phyloP scores from a whole-genome alignment of 2,113 vertebrate genomes.

The Ictalurus punctatus region DNA sequence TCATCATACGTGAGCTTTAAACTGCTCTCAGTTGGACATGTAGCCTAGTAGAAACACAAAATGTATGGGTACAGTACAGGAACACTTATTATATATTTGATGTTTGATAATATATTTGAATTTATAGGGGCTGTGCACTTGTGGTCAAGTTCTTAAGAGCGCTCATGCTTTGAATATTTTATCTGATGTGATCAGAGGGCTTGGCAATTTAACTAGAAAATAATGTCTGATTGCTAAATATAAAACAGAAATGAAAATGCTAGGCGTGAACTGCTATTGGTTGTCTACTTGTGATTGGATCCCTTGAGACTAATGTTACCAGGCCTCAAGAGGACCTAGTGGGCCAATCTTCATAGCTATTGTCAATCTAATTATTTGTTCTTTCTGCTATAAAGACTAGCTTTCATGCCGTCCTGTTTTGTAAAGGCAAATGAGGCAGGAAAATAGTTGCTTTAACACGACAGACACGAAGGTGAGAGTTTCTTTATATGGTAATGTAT shows the following conservation, averaged over 20 bases:
- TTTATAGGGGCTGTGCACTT: neutral
- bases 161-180: neutral
- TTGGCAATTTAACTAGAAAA: neutral
- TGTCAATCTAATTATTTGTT: neutral
- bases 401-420: neutral
- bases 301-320: neutral
- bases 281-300: neutral
- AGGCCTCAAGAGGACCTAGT: neutral
- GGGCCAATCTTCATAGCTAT: neutral
- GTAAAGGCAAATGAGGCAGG: neutral
- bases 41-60: neutral
- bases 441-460: neutral
- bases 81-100: neutral
- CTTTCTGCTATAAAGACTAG: neutral
- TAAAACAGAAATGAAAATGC: neutral
- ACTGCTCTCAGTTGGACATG: neutral
- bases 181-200: neutral
- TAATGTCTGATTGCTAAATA: neutral
- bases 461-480: neutral
- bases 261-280: neutral
- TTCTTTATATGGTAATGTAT: neutral
- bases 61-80: neutral
- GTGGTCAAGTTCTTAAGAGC: neutral
- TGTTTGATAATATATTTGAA: neutral
- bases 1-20: neutral